phyloP scores from a whole-genome alignment of 1,140 invertebrate species.

The Reticulitermes speratus region DNA sequence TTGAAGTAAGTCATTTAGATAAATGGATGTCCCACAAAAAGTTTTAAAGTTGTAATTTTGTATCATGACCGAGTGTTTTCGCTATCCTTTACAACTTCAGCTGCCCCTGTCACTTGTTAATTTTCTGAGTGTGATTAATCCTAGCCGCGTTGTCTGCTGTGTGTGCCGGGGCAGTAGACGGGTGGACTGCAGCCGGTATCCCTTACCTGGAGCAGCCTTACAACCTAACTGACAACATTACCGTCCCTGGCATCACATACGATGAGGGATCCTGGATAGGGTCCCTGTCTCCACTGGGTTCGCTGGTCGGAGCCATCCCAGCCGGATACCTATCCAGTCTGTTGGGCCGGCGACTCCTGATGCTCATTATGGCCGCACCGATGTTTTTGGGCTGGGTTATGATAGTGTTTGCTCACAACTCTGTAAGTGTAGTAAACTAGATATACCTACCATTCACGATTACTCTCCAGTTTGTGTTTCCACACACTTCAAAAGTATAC shows the following conservation, averaged over 20 bases:
- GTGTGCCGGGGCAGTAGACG: constrained; percentile 54
- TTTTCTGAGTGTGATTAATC: too few species aligned
- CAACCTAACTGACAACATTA: constrained; percentile 17
- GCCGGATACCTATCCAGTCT: constrained; percentile 61
- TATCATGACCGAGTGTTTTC: too few species aligned
- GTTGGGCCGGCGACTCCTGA: constrained; percentile 62
- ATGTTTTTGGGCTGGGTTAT: constrained; percentile 61
- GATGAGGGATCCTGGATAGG: constrained; percentile 56
- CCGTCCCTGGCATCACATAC: constrained; percentile 39
- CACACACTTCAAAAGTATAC: too few species aligned
- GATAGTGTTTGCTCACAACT: constrained; percentile 48
- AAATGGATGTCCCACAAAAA: too few species aligned
- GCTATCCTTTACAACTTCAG: too few species aligned
- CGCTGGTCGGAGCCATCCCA: constrained; percentile 54
- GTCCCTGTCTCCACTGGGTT: constrained; percentile 55
- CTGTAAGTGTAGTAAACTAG: neutral
- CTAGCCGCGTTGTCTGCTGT: constrained; percentile 56
- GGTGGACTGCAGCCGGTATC: constrained; percentile 58
- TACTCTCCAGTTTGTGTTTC: too few species aligned
- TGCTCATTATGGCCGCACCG: constrained; percentile 57
- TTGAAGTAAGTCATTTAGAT: too few species aligned
- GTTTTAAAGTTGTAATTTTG: too few species aligned
- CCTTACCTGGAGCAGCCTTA: constrained; percentile 39
- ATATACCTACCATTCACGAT: neutral
- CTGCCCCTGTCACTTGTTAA: too few species aligned